Conservation (phyloP, 2,113 vertebrate species). For the Toxotes jaculatrix region DNA sequence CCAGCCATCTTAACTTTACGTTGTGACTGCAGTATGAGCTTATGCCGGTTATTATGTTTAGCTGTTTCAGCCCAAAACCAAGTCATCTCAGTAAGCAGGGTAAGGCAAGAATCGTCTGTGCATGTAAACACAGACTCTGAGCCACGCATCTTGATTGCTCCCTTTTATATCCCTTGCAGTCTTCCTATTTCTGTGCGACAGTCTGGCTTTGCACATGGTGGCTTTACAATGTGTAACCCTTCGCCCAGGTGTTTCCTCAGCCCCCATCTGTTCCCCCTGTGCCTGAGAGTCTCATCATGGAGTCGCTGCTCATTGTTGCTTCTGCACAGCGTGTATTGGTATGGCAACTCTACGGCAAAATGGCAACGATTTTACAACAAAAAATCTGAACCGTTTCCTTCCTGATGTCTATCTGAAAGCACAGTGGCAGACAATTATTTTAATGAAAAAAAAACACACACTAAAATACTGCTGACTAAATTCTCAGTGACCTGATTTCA, state of each 20-base stretch:
- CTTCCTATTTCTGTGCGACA: constrained; percentile 18
- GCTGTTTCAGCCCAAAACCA: not conserved
- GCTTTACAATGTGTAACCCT: constrained; percentile 55
- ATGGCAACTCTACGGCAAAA: not conserved
- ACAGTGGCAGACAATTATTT: constrained; percentile 6
- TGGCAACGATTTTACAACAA: not conserved
- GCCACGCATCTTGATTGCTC: not conserved
- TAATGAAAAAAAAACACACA: not conserved
- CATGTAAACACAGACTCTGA: not conserved
- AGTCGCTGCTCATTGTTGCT: not conserved
- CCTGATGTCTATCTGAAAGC: not conserved
- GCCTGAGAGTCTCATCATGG: constrained; percentile 14
- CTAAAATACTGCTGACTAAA: not conserved
- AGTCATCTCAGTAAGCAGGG: not conserved
- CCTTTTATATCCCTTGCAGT: not conserved
- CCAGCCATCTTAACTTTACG: not conserved
- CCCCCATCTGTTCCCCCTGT: constrained; percentile 69
- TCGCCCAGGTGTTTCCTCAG: constrained; percentile 66
- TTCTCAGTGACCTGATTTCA: not conserved
- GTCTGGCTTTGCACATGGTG: constrained; percentile 48
- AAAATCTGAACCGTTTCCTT: too few species aligned
- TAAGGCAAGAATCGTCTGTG: not conserved
- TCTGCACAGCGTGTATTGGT: not conserved
- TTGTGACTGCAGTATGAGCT: not conserved
- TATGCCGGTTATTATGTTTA: not conserved